Percentiles rank a stretch among this genome's conserved stretches.
These are phyloP conservation scores for Lepidocolaptes lacrymiger DNA, from an alignment of 2,797 vertebrate species.

Conservation along the genomic window DNA sequence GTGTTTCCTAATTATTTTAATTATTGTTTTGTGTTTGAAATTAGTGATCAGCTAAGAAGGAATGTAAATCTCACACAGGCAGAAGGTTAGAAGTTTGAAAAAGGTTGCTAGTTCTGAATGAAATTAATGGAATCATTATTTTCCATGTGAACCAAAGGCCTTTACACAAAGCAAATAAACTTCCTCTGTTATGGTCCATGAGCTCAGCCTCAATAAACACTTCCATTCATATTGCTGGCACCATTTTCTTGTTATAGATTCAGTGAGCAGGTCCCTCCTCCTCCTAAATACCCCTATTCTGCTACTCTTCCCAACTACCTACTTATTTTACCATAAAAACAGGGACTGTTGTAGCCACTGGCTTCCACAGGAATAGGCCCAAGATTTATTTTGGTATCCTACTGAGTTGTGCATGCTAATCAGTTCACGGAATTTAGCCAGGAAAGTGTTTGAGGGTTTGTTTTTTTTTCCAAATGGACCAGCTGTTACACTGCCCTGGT, in stretches of 20 bases:
- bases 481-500: not conserved
- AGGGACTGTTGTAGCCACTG: not conserved
- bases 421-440: not conserved
- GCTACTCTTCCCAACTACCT: conserved; percentile 18
- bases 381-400: conserved; percentile 23
- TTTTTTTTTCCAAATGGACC: not conserved
- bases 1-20: not conserved
- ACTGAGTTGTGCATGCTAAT: conserved; percentile 6
- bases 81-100: conserved; percentile 30
- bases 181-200: conserved; percentile 27
- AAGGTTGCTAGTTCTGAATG: not conserved
- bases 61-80: conserved; percentile 14
- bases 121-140: conserved; percentile 48
- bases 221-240: conserved; percentile 53
- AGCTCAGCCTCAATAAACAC: conserved; percentile 30
- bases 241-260: conserved; percentile 38
- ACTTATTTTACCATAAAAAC: conserved; percentile 45
- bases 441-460: not conserved
- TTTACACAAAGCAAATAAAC: conserved; percentile 56
- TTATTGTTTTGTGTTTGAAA: not conserved
- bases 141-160: conserved; percentile 43
- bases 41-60: not conserved
- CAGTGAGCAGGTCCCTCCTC: conserved; percentile 14
- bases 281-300: conserved; percentile 33
- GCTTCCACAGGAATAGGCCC: not conserved